Percentiles rank a stretch among this genome's conserved stretches.
Evolutionary conservation across 2,888 invertebrate genomes (phyloP).

Genomic region (Alentia gelatinosa): DNA sequence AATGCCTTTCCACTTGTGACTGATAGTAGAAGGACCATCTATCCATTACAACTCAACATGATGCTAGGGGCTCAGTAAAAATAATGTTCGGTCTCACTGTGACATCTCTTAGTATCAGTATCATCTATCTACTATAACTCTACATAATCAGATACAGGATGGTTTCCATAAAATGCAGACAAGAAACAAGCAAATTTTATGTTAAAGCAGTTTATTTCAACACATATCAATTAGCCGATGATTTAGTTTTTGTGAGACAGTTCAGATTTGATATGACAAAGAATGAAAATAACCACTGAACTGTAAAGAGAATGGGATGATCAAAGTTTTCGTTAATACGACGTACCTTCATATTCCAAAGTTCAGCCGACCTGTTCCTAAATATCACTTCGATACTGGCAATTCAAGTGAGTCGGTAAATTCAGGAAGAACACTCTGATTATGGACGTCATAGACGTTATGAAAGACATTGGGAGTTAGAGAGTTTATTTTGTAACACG

Average conservation of each 20-base stretch:
- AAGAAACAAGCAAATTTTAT: neutral
- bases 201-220: neutral
- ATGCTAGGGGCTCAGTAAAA: too few species aligned
- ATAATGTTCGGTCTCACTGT: too few species aligned
- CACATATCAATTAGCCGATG: too few species aligned
- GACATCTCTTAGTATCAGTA: too few species aligned
- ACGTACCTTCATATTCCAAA: neutral
- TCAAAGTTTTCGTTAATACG: neutral
- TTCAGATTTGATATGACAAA: neutral
- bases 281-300: neutral
- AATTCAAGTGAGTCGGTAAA: neutral
- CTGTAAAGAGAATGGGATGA: neutral
- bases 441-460: neutral
- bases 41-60: too few species aligned
- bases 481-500: too few species aligned
- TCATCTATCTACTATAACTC: too few species aligned
- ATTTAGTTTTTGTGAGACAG: neutral
- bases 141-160: too few species aligned
- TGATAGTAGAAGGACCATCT: too few species aligned
- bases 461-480: neutral
- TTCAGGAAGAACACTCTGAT: neutral
- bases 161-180: neutral
- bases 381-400: neutral
- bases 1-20: too few species aligned
- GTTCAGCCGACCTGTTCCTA: neutral